Conservation (phyloP, 2,888 invertebrate species). For the Smittia aterrima region DNA sequence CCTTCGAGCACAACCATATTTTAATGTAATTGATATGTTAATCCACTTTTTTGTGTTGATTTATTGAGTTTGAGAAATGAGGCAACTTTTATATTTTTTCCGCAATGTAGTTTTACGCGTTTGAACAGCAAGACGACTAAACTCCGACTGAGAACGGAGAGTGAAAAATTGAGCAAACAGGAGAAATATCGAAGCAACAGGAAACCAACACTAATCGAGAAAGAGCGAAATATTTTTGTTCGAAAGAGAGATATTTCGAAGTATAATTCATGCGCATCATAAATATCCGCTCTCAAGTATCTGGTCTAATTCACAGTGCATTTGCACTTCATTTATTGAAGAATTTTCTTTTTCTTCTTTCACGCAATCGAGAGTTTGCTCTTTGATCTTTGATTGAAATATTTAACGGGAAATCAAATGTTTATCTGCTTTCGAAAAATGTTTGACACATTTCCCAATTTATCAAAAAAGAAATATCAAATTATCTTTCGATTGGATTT, state of each 20-base stretch:
- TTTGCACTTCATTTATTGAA: not conserved
- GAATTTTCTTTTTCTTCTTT: not conserved
- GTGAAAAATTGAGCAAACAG: not conserved
- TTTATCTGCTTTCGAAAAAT: no score
- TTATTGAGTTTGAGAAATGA: not conserved
- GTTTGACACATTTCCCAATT: no score
- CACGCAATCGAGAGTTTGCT: not conserved
- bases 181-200: not conserved
- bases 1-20: constrained; percentile 87
- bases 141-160: constrained; percentile 40
- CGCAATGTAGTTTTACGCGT: not conserved
- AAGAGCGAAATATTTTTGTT: not conserved
- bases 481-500: no score
- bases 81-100: not conserved
- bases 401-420: no score
- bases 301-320: no score
- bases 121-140: constrained; percentile 19
- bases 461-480: not conserved
- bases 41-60: constrained; percentile 15
- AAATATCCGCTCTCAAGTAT: no score
- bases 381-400: no score
- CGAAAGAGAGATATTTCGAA: constrained; percentile 9
- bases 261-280: no score
- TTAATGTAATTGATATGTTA: constrained; percentile 25
- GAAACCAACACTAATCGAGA: not conserved